Percentiles rank a stretch among this genome's conserved stretches.
These are phyloP conservation scores for Gracilinanus agilis DNA, from an alignment of 2,113 vertebrate genomes.

Conservation along the genomic window DNA sequence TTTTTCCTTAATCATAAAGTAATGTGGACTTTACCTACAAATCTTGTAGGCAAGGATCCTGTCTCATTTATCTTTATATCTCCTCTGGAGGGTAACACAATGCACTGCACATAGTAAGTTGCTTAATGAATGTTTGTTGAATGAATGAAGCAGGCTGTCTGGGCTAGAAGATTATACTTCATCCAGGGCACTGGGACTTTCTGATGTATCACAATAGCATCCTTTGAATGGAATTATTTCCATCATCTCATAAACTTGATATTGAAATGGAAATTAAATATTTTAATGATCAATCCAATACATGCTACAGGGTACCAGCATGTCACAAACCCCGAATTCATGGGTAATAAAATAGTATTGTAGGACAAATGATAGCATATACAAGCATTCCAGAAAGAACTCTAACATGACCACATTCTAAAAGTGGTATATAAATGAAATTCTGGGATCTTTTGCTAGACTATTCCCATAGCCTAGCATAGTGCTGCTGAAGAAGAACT, in stretches of 20 bases:
- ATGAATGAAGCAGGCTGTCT: conserved; percentile 19
- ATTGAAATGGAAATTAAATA: conserved; percentile 29
- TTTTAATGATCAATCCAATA: conserved; percentile 39
- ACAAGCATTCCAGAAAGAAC: conserved; percentile 4
- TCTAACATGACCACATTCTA: conserved; percentile 13
- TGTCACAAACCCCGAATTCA: conserved; percentile 11
- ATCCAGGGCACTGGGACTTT: not conserved
- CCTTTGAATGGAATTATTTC: not conserved
- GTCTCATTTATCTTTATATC: not conserved
- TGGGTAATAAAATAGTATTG: conserved; percentile 9
- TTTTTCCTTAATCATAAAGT: conserved; percentile 61
- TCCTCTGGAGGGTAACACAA: not conserved
- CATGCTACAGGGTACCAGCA: conserved; percentile 8
- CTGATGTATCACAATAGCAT: not conserved
- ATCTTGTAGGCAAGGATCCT: conserved; percentile 15
- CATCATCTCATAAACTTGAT: not conserved
- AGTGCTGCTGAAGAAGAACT: not conserved
- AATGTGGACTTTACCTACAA: conserved; percentile 39
- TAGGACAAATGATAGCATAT: conserved; percentile 32
- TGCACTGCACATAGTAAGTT: not conserved
- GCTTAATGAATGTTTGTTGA: conserved; percentile 29
- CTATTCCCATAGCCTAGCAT: not conserved
- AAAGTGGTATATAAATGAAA: not conserved
- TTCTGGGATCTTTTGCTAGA: not conserved
- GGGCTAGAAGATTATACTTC: not conserved